phyloP scores from a whole-genome alignment of 2,888 invertebrate species.

The Microplitis deprimator region DNA sequence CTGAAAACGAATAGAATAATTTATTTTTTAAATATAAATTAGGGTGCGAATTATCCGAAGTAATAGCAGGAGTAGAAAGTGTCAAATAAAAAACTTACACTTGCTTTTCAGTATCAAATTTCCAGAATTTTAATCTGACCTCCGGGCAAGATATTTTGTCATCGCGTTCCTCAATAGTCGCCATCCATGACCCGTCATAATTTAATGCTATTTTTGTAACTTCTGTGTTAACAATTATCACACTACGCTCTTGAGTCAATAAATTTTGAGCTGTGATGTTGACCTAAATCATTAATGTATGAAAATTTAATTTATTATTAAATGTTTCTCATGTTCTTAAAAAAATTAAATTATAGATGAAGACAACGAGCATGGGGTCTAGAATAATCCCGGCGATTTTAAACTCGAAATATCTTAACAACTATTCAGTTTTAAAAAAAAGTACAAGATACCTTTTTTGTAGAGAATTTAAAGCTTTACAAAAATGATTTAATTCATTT shows the following conservation, averaged over 20 bases:
- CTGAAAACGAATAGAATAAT: conserved; percentile 69
- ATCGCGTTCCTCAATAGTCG: conserved; percentile 78
- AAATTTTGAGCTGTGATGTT: conserved; percentile 83
- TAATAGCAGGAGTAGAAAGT: not conserved
- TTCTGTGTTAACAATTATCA: conserved; percentile 77
- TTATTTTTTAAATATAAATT: conserved; percentile 31
- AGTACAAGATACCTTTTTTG: too few relatives aligned
- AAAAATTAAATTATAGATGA: not conserved
- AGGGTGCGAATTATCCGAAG: not conserved
- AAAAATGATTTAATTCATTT: too few relatives aligned
- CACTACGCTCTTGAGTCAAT: conserved; percentile 76
- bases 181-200: conserved; percentile 81
- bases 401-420: too few relatives aligned
- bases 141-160: conserved; percentile 76
- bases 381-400: too few relatives aligned
- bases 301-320: not conserved
- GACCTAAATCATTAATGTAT: conserved; percentile 71
- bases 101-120: conserved; percentile 75
- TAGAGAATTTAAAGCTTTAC: too few relatives aligned
- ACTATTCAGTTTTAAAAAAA: too few relatives aligned
- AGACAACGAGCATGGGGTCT: too few relatives aligned
- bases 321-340: not conserved
- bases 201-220: conserved; percentile 80
- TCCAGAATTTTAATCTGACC: conserved; percentile 84
- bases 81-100: conserved; percentile 70